These are phyloP conservation scores for Stegostoma tigrinum DNA, from an alignment of 2,113 vertebrate genomes.

Conservation along the genomic window DNA sequence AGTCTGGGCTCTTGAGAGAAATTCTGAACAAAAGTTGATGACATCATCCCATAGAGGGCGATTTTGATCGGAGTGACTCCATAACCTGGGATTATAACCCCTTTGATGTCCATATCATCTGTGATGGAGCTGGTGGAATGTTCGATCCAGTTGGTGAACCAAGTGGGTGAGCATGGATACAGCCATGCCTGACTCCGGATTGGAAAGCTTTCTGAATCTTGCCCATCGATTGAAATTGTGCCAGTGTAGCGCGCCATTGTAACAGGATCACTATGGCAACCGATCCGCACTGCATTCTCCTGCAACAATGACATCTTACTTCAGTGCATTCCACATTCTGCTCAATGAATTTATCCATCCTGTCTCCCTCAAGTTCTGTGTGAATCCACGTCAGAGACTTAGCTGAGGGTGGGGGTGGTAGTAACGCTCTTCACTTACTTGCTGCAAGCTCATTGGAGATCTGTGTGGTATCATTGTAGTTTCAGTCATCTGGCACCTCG, in stretches of 20 bases:
- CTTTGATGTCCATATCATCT: neutral
- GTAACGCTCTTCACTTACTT: neutral
- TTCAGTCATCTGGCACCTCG: neutral
- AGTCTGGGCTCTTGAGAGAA: neutral
- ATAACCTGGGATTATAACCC: neutral
- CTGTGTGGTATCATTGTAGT: neutral
- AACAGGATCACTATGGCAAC: neutral
- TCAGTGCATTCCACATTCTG: neutral
- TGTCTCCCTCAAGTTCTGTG: neutral
- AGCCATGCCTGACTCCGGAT: neutral
- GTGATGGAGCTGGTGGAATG: neutral
- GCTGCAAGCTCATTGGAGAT: neutral
- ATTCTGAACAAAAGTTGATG: neutral
- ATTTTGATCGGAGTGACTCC: neutral
- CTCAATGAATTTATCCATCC: neutral
- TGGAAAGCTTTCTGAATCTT: neutral
- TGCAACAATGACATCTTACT: neutral
- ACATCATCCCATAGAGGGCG: neutral
- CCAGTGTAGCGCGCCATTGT: neutral
- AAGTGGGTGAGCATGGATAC: neutral
- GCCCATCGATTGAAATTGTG: neutral
- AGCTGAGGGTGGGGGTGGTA: too few species aligned
- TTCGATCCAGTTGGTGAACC: too few species aligned
- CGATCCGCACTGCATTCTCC: neutral
- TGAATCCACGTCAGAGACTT: neutral